Base-by-base conservation (phyloP, 2,797 vertebrate species). In the Tapirus indicus region DNA sequence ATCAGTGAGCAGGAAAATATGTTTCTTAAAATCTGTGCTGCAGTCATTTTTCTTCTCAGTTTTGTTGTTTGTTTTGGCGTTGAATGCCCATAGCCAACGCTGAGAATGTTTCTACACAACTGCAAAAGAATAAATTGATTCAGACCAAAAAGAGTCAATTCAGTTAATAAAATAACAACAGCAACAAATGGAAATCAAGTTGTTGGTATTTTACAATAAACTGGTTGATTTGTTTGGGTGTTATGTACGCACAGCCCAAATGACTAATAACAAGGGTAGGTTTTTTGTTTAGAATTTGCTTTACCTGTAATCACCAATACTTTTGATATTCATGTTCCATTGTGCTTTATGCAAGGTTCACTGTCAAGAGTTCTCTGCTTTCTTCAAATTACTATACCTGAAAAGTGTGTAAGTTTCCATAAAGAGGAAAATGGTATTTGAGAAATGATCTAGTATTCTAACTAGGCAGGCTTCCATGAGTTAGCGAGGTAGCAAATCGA, bases 11-110 rank as follows among this genome's bases (percentile, higher is more conserved):
- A 98, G 97, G 95, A 97, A 98, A 97, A 96, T 96, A 89, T 96
- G 95, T 97, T 97, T 98, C 97, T 98, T 97, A 92, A 97, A 97
- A 97, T 97, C 90, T 97, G 94, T 86, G 84, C 96, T 77, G 78
- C 87, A 97, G 93, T 96, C 96, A 91, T 97, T 98, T 97, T 96
- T 97, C 93, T 97, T 98, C 97, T 97, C 96, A 97, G 96, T 96
- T 97, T 97, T 97, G 93, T 96, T 97, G 94, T 98, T 97, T 98
- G 94, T 95, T 96, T 97, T 98, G 86, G 79, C 79, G 58, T 90
- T 91, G 80, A 94, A 90, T 95, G 96, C 91, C 92, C 96, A 95
- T 92, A 94, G 84, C 94, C 96, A 97, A 98, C 96, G 94, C 94
- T 90, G 87, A 96, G 91, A 88, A 95, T 86, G 85, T 96, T 96